Evolutionary conservation across 2,888 invertebrate species (phyloP), one percentile per base, ranked within the genome.

Genomic region (Carpatolechia fugitivella): DNA sequence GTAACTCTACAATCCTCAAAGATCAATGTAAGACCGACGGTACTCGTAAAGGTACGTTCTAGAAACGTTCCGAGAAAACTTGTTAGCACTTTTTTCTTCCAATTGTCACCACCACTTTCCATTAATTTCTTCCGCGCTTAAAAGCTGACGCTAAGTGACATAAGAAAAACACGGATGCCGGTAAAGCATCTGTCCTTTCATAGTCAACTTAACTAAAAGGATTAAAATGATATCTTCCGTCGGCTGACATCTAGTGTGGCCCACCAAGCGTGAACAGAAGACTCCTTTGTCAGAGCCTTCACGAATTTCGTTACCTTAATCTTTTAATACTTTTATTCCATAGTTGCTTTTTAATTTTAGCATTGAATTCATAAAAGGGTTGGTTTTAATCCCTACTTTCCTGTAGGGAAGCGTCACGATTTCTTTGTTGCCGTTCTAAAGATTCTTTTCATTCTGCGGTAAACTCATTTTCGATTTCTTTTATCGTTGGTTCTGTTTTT

Each of bases 201-300:
- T 87, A 87, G 86, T 79, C 87, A 89, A 89, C 89, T 90, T 88
- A 87, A 85, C 87, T 89, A 90, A 90, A 90, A 87, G 90, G 90
- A 90, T 90, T 89, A 89, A 86, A 89, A 89, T 86, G 84, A 89
- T 88, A 87, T 85, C 88, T 88, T 89, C 87, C 87, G 85, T 81
- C 82, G 78, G 80, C 82, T 82, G 80, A 81, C 89, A 85, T 75
- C 76, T 84, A 85, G 88, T 90, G 89, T 88, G 90, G 88, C 87
- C 90, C 73, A 60, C 79, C 72, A 69, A 86, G 79, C 89, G 86
- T 86, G 82, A 89, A 89, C 82, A 78, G 76, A 80, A 76, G 77
- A 77, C 72, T 80, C 84, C 75, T 85, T 89, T 88, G 87, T 88
- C 70, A 61, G 60, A 68, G 62, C 69, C 68, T 79, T 76, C 67